phyloP scores from a whole-genome alignment of 2,113 vertebrate genomes.

The Brienomyrus longianalis region DNA sequence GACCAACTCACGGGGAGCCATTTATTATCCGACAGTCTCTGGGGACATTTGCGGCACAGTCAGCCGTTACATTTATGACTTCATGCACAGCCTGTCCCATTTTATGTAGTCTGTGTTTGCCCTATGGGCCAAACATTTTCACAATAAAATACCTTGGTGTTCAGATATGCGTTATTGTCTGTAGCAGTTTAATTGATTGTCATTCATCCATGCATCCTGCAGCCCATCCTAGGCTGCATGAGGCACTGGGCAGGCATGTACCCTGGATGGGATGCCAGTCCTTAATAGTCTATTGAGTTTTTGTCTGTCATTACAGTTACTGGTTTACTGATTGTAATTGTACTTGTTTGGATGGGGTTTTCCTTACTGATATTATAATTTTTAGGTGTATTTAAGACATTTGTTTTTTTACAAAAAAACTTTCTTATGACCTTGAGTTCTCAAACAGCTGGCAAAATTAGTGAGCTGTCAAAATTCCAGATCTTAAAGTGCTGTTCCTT shows the following conservation, averaged over 20 bases:
- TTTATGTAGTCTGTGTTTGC: neutral
- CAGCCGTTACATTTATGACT: neutral
- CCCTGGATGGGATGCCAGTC: neutral
- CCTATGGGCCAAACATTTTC: neutral
- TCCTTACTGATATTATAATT: neutral
- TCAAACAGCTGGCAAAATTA: conserved; percentile 64
- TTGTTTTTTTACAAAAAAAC: neutral
- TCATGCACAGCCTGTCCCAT: neutral
- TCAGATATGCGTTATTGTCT: neutral
- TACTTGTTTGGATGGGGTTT: neutral
- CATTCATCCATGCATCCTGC: neutral
- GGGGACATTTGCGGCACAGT: neutral
- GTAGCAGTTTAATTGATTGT: neutral
- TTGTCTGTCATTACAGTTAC: neutral
- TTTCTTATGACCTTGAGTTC: conserved; percentile 63
- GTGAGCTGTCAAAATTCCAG: conserved; percentile 10
- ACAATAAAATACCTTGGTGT: neutral
- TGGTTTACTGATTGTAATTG: neutral
- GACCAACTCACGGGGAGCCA: neutral
- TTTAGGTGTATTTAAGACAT: neutral
- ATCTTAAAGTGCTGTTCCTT: neutral
- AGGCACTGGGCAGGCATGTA: neutral
- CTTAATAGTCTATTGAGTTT: neutral
- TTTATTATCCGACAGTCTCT: neutral
- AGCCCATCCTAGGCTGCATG: neutral